phyloP scores from a whole-genome alignment of 2,888 invertebrate species.

The Chouioia cunea region DNA sequence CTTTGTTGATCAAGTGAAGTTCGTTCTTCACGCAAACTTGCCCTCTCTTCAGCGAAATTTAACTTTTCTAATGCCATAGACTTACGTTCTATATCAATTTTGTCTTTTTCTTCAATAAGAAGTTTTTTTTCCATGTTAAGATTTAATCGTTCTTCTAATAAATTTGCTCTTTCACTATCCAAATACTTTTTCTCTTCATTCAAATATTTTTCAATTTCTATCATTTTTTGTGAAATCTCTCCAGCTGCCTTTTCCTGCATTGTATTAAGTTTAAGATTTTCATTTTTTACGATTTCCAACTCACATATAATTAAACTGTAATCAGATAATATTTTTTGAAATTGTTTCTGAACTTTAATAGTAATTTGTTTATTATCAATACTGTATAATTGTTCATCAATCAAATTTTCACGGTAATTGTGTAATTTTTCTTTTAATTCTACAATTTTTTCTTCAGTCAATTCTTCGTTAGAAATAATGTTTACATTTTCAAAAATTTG shows the following conservation, averaged over 20 bases:
- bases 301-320: conserved; percentile 56
- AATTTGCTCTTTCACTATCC: conserved; percentile 29
- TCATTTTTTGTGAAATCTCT: conserved; percentile 42
- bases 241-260: conserved; percentile 38
- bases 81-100: conserved; percentile 44
- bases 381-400: conserved; percentile 53
- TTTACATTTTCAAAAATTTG: conserved; percentile 42
- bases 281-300: conserved; percentile 55
- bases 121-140: conserved; percentile 45
- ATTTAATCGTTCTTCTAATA: conserved; percentile 36
- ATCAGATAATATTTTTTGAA: conserved; percentile 58
- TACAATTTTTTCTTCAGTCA: conserved; percentile 21
- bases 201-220: conserved; percentile 38
- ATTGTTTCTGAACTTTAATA: conserved; percentile 55
- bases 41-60: conserved; percentile 49
- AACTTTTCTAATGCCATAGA: conserved; percentile 46
- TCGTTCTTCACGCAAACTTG: conserved; percentile 53
- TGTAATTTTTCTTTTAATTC: conserved; percentile 48
- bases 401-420: conserved; percentile 50
- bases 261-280: conserved; percentile 51
- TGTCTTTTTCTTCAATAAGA: conserved; percentile 47
- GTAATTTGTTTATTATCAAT: conserved; percentile 54
- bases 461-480: conserved; percentile 5
- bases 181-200: conserved; percentile 45
- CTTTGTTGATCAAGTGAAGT: conserved; percentile 56